Evolutionary conservation across 2,797 vertebrate genomes (phyloP), one percentile per base, ranked within the genome.

Genomic region (Sebastes variabilis): DNA sequence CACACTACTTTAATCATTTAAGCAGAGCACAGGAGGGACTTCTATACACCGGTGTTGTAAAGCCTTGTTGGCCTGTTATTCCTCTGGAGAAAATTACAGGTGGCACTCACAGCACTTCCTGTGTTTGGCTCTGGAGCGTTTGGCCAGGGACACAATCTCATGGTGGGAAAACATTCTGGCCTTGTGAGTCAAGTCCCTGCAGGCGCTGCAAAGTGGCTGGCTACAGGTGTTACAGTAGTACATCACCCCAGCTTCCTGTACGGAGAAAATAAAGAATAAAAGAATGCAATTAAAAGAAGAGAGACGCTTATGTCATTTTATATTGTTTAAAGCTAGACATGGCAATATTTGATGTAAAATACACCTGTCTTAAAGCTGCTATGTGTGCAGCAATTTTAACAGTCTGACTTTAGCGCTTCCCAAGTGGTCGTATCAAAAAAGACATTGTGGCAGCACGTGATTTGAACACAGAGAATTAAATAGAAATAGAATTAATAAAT

Each of bases 141-240:
- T 98, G 90, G 97, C 96, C 91, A 99, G 90, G 36, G 96, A 96
- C 65, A 99, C 98, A 0, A 98, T 97, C 88, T 99, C 97, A 1
- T 99, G 98, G 83, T 97, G 93, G 81, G 97, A 85, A 67, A 99
- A 99, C 97, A 99, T 97, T 90, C 94, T 96, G 80, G 97, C 97
- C 2, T 95, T 96, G 90, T 99, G 98, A 4, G 98, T 98, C 80
- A 96, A 94, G 58, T 99, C 97, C 1, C 96, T 96, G 96, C 98
- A 99, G 32, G 95, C 90, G 24, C 92, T 82, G 1, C 98, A 99
- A 75, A 99, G 94, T 6, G 98, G 97, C 93, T 99, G 98, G 92
- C 93, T 96, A 11, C 98, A 99, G n/a, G 98, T 99, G 95, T 99
- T 99, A 90, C 98, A 99, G 95, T 97, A 99, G 88, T 95, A 98